Evolutionary conservation across 2,888 invertebrate genomes (phyloP), one percentile per base, ranked within the genome.

Genomic region (Thecocarcelia acutangulata): DNA sequence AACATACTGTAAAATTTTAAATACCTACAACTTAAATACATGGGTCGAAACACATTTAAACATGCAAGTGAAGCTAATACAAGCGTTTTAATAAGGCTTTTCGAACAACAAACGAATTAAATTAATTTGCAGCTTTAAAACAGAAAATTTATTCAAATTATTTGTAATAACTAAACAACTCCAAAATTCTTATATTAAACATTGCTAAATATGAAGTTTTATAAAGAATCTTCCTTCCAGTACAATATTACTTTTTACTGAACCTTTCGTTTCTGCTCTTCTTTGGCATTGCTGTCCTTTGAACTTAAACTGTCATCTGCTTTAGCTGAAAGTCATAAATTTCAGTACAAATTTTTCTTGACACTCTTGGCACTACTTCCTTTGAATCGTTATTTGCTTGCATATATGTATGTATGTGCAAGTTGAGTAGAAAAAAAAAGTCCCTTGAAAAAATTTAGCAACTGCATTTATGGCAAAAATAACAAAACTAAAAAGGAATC

Each of bases 251-350:
- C 8, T 8, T 33, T 33, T 54, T 54, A 11, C 9, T 19, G 13
- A 17, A 21, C 50, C 21, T 50, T 50, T 50, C 11, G 3, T 5
- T 68, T 44, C 2, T n/a, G 48, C 61, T 33, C 15, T 19, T 21
- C 33, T 68, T 46, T 28, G 33, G 33, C 52, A 33, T 15, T 3
- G 11, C 5, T 46, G 21, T 76, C 59, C 59, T 68, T 37, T 61
- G 44, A 78, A 78, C 69, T 64, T 64, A 77, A 77, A 64, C 74
- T 82, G 78, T 74, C 82, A 78, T 54, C 58, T 82, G 61, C 37
- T 33, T 63, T 69, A 44, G 21, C 42, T 54, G 21, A 59, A 74
- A 82, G 58, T 54, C 82, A 78, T 82, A 82, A 82, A 82, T 82
- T 82, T 77, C 9, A 9, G 33, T 33, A 28, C 33, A 28, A 28